Conservation (phyloP, 2,113 vertebrate species). For the Pavo muticus region DNA sequence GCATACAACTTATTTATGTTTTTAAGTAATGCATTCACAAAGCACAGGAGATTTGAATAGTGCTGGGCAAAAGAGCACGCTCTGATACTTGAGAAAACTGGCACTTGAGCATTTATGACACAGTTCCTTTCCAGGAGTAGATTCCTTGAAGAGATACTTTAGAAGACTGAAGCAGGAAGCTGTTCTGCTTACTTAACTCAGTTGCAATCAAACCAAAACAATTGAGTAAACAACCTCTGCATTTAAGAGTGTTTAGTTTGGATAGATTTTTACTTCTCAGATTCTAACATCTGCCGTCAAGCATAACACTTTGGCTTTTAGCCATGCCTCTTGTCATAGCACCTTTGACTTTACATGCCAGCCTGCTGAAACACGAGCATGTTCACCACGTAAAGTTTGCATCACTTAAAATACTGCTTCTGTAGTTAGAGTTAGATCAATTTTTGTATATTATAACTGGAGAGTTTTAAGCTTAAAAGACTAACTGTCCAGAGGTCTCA, state of each 20-base stretch:
- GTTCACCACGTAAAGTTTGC: not conserved
- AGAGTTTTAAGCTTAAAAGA: not conserved
- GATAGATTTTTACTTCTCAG: not conserved
- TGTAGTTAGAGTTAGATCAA: not conserved
- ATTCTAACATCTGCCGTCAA: not conserved
- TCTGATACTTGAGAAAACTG: not conserved
- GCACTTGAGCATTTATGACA: not conserved
- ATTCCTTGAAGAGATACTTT: not conserved
- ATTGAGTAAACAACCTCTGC: not conserved
- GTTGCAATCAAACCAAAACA: not conserved
- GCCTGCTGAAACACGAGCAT: not conserved
- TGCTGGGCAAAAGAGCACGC: not conserved
- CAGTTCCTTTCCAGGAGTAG: not conserved
- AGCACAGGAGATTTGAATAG: not conserved
- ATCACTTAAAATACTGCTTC: not conserved
- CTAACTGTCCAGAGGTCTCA: not conserved
- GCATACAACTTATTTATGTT: not conserved
- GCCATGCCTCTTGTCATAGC: not conserved
- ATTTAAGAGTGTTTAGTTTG: not conserved
- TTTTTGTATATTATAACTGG: not conserved
- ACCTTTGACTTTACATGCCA: not conserved
- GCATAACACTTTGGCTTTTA: not conserved
- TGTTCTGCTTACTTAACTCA: not conserved
- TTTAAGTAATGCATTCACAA: not conserved
- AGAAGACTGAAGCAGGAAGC: not conserved